phyloP scores from a whole-genome alignment of 2,113 vertebrate genomes.

The Vireo altiloquus region DNA sequence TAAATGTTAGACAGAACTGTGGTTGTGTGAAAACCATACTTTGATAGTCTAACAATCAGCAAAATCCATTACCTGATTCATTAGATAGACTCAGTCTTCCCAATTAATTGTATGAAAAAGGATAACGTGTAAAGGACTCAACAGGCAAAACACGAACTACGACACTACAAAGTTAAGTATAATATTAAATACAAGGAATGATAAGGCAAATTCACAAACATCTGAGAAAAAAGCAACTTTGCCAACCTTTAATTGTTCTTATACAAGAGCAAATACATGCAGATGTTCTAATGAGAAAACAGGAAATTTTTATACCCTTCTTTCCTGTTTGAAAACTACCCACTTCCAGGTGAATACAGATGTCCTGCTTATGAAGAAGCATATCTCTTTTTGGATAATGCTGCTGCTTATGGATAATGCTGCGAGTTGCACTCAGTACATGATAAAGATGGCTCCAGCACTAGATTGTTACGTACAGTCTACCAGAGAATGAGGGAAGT shows the following conservation, averaged over 20 bases:
- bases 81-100: not conserved
- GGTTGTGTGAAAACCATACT: not conserved
- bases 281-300: not conserved
- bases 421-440: rapidly evolving
- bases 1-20: not conserved
- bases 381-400: not conserved
- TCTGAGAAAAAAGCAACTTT: not conserved
- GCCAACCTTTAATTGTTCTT: not conserved
- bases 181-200: not conserved
- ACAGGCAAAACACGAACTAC: not conserved
- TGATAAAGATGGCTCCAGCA: not conserved
- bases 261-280: not conserved
- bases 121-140: not conserved
- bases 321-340: not conserved
- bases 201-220: not conserved
- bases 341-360: not conserved
- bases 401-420: too few relatives aligned
- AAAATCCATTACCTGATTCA: not conserved
- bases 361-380: not conserved
- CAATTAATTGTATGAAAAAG: not conserved
- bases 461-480: too few relatives aligned
- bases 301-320: not conserved
- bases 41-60: not conserved
- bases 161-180: not conserved
- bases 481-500: not conserved